These are phyloP conservation scores for Phallusia fumigata DNA, from an alignment of 23 tunicate genomes.

Conservation along the genomic window DNA sequence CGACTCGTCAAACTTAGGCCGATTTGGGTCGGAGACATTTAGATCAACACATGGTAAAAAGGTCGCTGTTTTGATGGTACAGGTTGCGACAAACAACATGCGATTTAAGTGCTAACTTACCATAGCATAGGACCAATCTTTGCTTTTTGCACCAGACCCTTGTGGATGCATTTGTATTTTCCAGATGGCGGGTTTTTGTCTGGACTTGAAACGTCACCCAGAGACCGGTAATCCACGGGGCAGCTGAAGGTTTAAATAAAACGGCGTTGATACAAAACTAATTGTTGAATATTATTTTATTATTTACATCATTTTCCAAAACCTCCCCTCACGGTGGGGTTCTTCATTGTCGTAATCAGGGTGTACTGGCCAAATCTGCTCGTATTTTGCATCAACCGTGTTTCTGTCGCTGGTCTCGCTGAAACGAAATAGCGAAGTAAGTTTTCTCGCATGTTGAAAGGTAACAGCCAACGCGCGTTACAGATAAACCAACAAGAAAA, in stretches of 20 bases:
- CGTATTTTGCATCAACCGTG: constrained; percentile 1
- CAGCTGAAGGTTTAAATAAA: background rate
- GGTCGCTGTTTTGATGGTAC: too few species aligned
- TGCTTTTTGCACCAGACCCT: background rate
- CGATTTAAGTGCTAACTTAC: background rate
- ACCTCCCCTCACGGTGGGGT: background rate
- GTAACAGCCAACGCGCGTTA: too few species aligned
- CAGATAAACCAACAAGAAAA: too few species aligned
- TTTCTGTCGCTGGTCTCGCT: background rate
- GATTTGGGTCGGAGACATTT: too few species aligned
- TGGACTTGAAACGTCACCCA: constrained; percentile 1
- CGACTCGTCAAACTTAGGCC: too few species aligned
- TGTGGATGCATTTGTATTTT: background rate
- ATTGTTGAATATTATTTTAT: background rate
- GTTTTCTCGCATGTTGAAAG: too few species aligned
- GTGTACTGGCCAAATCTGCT: background rate
- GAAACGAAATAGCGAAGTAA: too few species aligned
- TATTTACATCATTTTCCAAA: background rate
- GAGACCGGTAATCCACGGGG: background rate
- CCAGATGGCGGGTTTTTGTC: background rate
- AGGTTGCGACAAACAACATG: too few species aligned
- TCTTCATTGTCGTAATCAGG: background rate
- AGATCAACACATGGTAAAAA: too few species aligned
- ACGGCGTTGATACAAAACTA: too few species aligned
- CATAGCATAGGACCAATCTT: background rate